These are phyloP conservation scores for Bellardia pandia DNA, from an alignment of 2,888 invertebrate genomes.

Conservation along the genomic window DNA sequence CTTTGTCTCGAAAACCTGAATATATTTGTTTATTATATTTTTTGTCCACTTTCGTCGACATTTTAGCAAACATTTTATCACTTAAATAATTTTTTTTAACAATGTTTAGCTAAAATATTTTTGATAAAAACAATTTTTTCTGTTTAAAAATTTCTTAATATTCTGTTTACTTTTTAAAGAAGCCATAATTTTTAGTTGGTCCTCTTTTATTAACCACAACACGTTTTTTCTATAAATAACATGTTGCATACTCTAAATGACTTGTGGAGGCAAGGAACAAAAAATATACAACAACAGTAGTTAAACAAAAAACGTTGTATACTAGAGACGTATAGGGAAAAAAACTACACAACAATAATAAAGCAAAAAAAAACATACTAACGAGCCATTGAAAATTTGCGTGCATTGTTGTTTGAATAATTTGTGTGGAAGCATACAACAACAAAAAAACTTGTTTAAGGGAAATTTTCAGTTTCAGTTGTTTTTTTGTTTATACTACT, in stretches of 20 bases:
- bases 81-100: too few species aligned
- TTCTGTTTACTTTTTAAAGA: too few species aligned
- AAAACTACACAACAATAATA: conserved; percentile 50
- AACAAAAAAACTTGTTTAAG: conserved; percentile 21
- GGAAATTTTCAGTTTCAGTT: conserved; percentile 35
- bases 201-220: not conserved
- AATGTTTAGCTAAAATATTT: too few species aligned
- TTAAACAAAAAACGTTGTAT: not conserved
- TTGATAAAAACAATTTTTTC: too few species aligned
- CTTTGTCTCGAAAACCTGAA: too few species aligned
- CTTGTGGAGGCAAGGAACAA: conserved; percentile 17
- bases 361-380: conserved; percentile 57
- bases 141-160: too few species aligned
- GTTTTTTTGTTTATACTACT: not conserved
- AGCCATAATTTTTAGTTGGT: not conserved
- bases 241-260: conserved; percentile 55
- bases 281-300: conserved; percentile 1
- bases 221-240: conserved; percentile 8
- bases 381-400: conserved; percentile 73
- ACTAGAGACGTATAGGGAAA: not conserved
- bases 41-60: too few species aligned
- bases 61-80: too few species aligned
- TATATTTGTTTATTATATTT: too few species aligned
- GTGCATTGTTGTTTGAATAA: conserved; percentile 65
- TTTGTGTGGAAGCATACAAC: conserved; percentile 26